These are phyloP conservation scores for Ursus arctos DNA, from an alignment of 2,113 vertebrate genomes.

Conservation along the genomic window DNA sequence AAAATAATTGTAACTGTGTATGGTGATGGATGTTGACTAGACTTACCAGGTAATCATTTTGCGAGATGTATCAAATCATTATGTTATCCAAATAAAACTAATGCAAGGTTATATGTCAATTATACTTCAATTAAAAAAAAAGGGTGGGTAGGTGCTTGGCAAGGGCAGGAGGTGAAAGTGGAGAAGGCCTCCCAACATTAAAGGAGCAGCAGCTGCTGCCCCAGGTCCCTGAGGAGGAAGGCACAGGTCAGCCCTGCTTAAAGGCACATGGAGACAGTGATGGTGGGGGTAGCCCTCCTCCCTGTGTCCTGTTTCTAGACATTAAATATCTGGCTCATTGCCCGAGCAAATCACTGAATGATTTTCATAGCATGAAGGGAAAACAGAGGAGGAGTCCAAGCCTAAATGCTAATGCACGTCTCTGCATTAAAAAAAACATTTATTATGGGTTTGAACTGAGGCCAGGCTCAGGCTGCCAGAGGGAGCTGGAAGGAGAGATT, in stretches of 20 bases:
- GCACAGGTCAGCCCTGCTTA: neutral
- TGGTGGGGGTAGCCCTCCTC: neutral
- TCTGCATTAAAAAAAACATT: conserved; percentile 65
- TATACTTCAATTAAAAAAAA: neutral
- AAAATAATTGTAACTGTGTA: neutral
- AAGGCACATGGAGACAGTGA: neutral
- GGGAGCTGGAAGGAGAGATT: conserved; percentile 45
- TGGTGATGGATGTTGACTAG: neutral
- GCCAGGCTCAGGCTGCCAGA: conserved; percentile 69
- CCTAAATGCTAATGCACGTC: conserved; percentile 66
- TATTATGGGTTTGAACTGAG: conserved; percentile 73
- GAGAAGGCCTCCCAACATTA: neutral
- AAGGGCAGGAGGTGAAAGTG: neutral
- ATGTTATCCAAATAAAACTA: neutral
- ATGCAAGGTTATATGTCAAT: neutral
- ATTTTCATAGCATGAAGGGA: conserved; percentile 67
- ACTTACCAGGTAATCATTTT: neutral
- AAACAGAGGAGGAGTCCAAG: conserved; percentile 65
- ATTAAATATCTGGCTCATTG: conserved; percentile 60
- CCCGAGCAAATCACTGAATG: conserved; percentile 68
- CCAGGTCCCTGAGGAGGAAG: neutral
- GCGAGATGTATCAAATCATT: neutral
- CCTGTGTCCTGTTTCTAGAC: conserved; percentile 54
- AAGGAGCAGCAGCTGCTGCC: neutral
- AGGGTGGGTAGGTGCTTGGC: neutral